Percentiles rank a stretch among this genome's conserved stretches.
Conservation (phyloP, 1,140 invertebrate species). For the Oncopodura yosiiana region DNA sequence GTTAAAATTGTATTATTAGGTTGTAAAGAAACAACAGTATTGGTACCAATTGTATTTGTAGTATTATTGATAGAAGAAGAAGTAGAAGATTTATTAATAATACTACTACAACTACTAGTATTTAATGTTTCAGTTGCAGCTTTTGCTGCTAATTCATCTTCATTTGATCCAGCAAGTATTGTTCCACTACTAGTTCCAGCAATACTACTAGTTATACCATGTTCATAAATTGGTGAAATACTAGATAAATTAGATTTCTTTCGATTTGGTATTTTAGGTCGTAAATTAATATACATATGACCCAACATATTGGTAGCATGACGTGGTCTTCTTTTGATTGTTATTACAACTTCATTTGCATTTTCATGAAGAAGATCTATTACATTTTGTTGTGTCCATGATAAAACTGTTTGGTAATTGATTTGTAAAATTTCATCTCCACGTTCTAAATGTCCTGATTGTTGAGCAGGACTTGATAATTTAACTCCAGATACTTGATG, state of each 20-base stretch:
- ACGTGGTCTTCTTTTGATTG: conserved; percentile 26
- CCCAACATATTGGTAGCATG: conserved; percentile 24
- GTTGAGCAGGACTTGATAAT: conserved; percentile 23
- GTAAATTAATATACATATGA: conserved; percentile 31
- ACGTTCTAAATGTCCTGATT: conserved; percentile 29
- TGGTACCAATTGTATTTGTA: too few relatives aligned
- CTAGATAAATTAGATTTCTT: conserved; percentile 14
- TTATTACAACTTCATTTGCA: conserved; percentile 31
- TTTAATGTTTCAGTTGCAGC: too few relatives aligned
- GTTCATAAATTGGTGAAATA: too few relatives aligned
- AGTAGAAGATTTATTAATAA: too few relatives aligned
- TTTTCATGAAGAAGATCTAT: conserved; percentile 29
- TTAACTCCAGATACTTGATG: conserved; percentile 30
- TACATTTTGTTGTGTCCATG: conserved; percentile 23
- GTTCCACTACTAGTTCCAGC: too few relatives aligned
- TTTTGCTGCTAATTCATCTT: too few relatives aligned
- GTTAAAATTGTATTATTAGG: too few relatives aligned
- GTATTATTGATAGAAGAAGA: too few relatives aligned
- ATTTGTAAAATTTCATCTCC: conserved; percentile 35
- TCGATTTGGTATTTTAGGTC: conserved; percentile 22
- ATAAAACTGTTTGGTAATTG: conserved; percentile 32
- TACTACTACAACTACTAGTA: too few relatives aligned
- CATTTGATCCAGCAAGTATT: too few relatives aligned
- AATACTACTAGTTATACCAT: too few relatives aligned
- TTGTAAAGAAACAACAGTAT: too few relatives aligned